Base-by-base conservation (phyloP, 2,797 vertebrate species). In the Dromococcyx pavoninus region DNA sequence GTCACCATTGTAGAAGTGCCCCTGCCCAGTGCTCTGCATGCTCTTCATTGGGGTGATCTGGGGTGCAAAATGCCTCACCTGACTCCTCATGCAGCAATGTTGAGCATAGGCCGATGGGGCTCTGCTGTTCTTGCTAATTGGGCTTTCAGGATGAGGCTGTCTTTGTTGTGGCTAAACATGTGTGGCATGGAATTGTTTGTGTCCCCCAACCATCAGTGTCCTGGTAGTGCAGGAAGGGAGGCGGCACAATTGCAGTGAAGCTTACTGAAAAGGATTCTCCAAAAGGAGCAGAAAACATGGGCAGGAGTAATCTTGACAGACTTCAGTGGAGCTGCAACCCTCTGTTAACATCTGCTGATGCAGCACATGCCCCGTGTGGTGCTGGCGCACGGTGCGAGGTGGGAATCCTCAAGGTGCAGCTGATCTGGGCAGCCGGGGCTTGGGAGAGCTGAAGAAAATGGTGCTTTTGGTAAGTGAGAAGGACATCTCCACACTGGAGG, bases 141-240 rank as follows among this genome's bases (percentile, higher is more conserved):
- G 10, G 23, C 75, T 87, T 83, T 70, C 61, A 60, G 28, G n/a
- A 39, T 2, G 17, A 30, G 23, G 8, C 24, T 2, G 0, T 50
- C 50, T 73, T 46, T 70, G 17, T 37, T 0, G 2, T 21, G 61
- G 58, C 43, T 43, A 23, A 69, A 44, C 14, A 10, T 14, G 46
- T n/a, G 8, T 41, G 84, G 53, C 54, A 25, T 3, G 2, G 73
- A 41, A 43, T 17, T 54, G 17, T 56, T 41, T 89, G 43, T 57
- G 33, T 39, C 30, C 28, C 13, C 19, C 0, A 0, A 32, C 64
- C 12, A 13, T 46, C 58, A 51, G 73, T 2, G 1, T 33, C 32
- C 7, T 0, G 13, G 32, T 18, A 14, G 53, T 0, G 2, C 11
- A 32, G 33, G 7, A 41, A 32, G 18, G 30, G 7, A 72, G 28